Evolutionary conservation across 2,888 invertebrate genomes (phyloP), one percentile per base, ranked within the genome.

Genomic region (Mongoloraphidia duomilia): DNA sequence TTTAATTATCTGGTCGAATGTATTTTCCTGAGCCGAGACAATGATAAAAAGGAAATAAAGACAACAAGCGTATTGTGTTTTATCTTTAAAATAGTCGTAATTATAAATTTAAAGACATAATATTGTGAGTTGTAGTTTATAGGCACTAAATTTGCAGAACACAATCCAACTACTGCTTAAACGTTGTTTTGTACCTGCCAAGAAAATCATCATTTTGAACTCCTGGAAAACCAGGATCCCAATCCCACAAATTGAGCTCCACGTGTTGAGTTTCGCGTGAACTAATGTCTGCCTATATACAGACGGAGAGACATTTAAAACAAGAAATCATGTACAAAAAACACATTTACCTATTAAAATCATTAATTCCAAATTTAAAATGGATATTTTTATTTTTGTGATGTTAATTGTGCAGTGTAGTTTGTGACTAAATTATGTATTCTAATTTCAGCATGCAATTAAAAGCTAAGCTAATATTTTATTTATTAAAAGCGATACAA

Each of bases 141-240:
- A 11, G 13, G 41, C 33, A 47, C 43, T 26, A 44, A 45, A 44
- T 43, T 10, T 44, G 34, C 34, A n/a, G 44, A 46, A 34, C 17
- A 34, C 42, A 40, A 26, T 26, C 26, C 26, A 26, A 26, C 26
- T 26, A 26, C 6, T 26, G 26, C 5, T 26, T 26, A 26, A 26
- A 26, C 26, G 26, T 26, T 26, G 26, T 41, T 17, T 38, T 41
- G 43, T 60, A 87, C 87, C 86, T 87, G 77, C 87, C 87, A 70
- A 88, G 80, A 69, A 75, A 79, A 77, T 88, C 87, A 76, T 88
- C 85, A 71, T 79, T 80, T 68, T 79, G 77, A 63, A 80, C 77
- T 66, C 85, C 84, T 55, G 78, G 75, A 72, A 86, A 77, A 61
- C 79, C 82, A 60, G 84, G 79, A 75, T 88, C 88, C 79, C 80